Conservation (phyloP, 92 coral and sea anemone genomes). For the Phenganax subtilis region DNA sequence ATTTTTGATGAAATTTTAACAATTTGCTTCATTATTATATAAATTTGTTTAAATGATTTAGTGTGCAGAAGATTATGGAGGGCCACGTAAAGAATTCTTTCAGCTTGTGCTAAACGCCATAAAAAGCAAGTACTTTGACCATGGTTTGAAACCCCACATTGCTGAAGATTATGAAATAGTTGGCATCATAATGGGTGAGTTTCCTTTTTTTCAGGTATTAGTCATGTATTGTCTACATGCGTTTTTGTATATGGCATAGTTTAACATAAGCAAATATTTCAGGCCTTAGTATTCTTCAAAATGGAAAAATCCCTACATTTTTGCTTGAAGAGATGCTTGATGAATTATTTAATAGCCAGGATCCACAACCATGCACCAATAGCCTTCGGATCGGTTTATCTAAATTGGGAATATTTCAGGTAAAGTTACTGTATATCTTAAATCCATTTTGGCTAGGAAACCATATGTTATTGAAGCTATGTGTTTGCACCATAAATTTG, state of each 20-base stretch:
- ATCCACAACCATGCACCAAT: not conserved
- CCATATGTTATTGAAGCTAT: not conserved
- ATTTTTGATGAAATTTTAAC: not conserved
- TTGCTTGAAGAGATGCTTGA: constrained; percentile 9
- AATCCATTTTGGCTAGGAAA: no score
- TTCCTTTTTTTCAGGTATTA: not conserved
- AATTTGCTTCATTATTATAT: not conserved
- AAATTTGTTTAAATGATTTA: constrained; percentile 1
- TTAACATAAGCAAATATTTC: not conserved
- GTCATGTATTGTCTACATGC: not conserved
- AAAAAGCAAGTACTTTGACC: not conserved
- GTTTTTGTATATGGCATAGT: not conserved
- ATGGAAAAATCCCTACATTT: constrained; percentile 44
- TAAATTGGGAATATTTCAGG: constrained; percentile 22
- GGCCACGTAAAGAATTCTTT: constrained; percentile 5
- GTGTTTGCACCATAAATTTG: no score
- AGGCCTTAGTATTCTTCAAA: constrained; percentile 51
- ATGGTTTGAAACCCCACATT: not conserved
- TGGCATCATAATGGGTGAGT: constrained; percentile 21
- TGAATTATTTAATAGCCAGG: constrained; percentile 11
- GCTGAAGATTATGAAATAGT: constrained; percentile 15
- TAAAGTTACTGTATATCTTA: not conserved
- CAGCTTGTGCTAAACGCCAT: not conserved
- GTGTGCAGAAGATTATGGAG: constrained; percentile 24
- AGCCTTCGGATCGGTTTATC: constrained; percentile 15